Evolutionary conservation across 2,113 vertebrate genomes (phyloP).

Genomic region (Pitta sordida): DNA sequence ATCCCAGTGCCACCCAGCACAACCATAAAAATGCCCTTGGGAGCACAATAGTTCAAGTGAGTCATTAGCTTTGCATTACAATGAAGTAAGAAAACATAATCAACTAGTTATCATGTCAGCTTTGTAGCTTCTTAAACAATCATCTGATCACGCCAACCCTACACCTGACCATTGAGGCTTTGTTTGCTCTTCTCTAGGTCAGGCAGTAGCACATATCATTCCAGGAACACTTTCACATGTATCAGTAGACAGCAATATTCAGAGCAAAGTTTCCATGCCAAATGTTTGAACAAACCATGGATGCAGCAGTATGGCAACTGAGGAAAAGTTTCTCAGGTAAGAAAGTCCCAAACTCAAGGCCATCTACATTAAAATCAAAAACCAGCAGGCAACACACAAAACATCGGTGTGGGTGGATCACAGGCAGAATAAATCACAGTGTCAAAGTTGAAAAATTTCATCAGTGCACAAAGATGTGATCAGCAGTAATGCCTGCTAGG

Average conservation of each 20-base stretch:
- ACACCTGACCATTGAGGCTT: not conserved
- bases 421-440: accelerated
- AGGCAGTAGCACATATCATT: not conserved
- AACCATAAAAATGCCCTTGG: not conserved
- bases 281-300: not conserved
- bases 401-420: not conserved
- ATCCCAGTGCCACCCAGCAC: not conserved
- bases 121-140: not conserved
- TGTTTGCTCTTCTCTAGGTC: not conserved
- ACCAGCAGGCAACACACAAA: not conserved
- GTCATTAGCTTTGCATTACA: not conserved
- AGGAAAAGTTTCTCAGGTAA: not conserved
- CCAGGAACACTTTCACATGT: not conserved
- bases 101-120: not conserved
- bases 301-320: not conserved
- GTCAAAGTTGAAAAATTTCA: not conserved
- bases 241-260: not conserved
- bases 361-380: not conserved
- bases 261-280: not conserved
- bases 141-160: not conserved
- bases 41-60: not conserved
- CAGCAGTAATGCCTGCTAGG: not conserved
- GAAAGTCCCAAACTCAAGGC: not conserved
- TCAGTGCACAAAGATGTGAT: not conserved
- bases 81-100: not conserved